Base-by-base conservation (phyloP, 2,888 invertebrate genomes). In the Cheilosia impressa region DNA sequence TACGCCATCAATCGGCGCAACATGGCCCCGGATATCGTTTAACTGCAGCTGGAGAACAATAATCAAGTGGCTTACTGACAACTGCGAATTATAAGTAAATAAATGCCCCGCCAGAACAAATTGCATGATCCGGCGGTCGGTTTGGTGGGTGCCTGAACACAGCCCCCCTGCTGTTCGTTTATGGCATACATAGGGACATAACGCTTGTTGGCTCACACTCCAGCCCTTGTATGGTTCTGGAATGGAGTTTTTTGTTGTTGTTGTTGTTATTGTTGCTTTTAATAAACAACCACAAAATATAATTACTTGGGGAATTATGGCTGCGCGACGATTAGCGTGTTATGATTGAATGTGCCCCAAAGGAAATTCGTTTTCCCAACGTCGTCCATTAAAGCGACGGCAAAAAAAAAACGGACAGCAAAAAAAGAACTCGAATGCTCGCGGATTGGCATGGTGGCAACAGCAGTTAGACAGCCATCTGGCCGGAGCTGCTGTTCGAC, bases 61-160 rank as follows among this genome's bases (percentile, higher is more conserved):
- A 85, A 81, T 81, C 85, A 85, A 85, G 81, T 81, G 81, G 50
- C 85, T 85, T 85, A 85, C 81, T 85, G 85, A 85, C 85, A 85
- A 81, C 81, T 76, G 76, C 72, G 71, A 76, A 85, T 81, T 81
- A 85, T 81, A 85, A 81, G 68, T 69, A 81, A 85, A 81, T 81
- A 81, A 85, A 81, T 85, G 76, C 76, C 81, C 68, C 71, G 71
- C 38, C 38, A 71, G 72, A 85, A 62, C 79, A 79, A 84, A 79
- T 75, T 84, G 84, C 75, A 24, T 22, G 34, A 63, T 38, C 65
- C 68, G 27, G 1, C 55, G 52, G 65, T 55, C 62, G 57, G 50
- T 63, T 53, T 43, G 47, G 52, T 84, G 68, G 55, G 60, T 53
- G 58, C 58, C 27, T 43, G 57, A 73, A 73, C 66, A 55, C 27